These are phyloP conservation scores for Crotophaga sulcirostris DNA, from an alignment of 2,113 vertebrate species.

Conservation along the genomic window DNA sequence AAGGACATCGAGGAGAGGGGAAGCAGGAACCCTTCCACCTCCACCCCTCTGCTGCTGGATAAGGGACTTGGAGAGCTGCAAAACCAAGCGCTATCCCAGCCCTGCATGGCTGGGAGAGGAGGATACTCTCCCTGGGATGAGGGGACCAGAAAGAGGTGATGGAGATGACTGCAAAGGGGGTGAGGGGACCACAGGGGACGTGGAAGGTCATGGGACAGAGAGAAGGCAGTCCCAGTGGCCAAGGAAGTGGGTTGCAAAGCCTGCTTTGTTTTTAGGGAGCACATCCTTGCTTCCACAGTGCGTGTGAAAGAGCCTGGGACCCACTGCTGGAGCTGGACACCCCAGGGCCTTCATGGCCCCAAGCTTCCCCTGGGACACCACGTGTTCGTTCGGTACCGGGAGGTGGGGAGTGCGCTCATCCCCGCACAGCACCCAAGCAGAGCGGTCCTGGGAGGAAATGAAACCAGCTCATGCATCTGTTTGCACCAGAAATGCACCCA, in stretches of 20 bases:
- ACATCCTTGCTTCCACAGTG: fast-evolving
- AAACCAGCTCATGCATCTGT: not conserved
- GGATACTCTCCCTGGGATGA: not conserved
- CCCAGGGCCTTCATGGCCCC: fast-evolving
- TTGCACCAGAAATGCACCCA: not conserved
- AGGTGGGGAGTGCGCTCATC: not conserved
- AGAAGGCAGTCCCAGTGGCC: not conserved
- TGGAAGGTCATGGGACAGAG: too few species aligned
- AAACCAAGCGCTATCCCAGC: not conserved
- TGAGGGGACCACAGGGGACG: fast-evolving
- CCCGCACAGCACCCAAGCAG: not conserved
- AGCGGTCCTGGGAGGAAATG: not conserved
- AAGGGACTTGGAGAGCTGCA: not conserved
- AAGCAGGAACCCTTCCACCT: not conserved
- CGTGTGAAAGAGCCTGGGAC: fast-evolving
- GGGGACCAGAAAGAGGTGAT: not conserved
- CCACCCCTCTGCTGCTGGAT: not conserved
- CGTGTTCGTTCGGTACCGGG: fast-evolving
- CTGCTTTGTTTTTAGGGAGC: not conserved
- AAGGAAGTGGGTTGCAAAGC: not conserved
- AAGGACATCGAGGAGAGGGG: too few species aligned
- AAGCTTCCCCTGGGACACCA: not conserved
- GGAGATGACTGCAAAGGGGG: not conserved
- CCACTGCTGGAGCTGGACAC: fast-evolving
- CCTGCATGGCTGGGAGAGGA: fast-evolving